Evolutionary conservation across 2,888 invertebrate species (phyloP).

Genomic region (Parnassius orleans): DNA sequence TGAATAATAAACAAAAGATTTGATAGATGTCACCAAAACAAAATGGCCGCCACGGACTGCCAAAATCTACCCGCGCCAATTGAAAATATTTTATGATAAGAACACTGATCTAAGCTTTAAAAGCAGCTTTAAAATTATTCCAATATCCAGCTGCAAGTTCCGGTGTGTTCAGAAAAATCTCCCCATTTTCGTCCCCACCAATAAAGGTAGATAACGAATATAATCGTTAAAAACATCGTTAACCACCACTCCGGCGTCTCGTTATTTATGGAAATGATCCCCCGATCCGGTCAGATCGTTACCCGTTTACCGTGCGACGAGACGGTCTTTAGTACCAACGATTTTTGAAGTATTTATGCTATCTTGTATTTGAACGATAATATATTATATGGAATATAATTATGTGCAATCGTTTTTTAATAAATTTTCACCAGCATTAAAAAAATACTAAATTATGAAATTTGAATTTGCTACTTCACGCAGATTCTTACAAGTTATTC

Average conservation of each 20-base stretch:
- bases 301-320: slow-evolving; percentile 24
- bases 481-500: no score
- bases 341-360: neutral
- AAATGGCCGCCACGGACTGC: no score
- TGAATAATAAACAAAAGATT: no score
- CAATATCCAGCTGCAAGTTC: slow-evolving; percentile 10
- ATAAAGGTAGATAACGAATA: slow-evolving; percentile 27
- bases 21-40: no score
- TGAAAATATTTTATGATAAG: slow-evolving; percentile 1
- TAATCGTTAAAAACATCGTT: slow-evolving; percentile 37
- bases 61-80: no score
- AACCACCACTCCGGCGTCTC: slow-evolving; percentile 37
- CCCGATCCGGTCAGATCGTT: slow-evolving; percentile 37
- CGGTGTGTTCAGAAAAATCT: slow-evolving; percentile 10
- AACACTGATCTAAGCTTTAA: neutral
- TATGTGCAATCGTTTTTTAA: no score
- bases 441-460: no score
- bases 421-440: no score
- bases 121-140: slow-evolving; percentile 15
- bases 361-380: no score
- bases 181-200: slow-evolving; percentile 2
- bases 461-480: no score
- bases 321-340: slow-evolving; percentile 10
- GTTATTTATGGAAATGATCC: slow-evolving; percentile 50
- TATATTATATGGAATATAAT: no score